Evolutionary conservation across 1,140 invertebrate genomes (phyloP).

Genomic region (Batillaria attramentaria): DNA sequence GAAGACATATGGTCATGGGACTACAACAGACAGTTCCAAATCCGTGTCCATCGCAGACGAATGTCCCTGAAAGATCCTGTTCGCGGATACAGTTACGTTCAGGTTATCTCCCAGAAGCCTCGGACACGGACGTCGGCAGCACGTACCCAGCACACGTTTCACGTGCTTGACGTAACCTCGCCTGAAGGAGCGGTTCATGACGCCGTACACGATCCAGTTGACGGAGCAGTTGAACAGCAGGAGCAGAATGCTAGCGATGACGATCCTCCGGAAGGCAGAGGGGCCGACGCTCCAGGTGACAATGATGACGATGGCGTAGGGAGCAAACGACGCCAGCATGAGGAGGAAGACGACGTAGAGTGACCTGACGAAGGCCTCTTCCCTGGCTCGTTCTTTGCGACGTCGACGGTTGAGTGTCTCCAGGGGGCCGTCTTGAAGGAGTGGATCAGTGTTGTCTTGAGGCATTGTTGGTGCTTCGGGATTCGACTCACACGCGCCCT

Average conservation of each 20-base stretch:
- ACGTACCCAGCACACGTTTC: too few species aligned
- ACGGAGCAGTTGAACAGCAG: conserved; percentile 19
- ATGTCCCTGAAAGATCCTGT: too few species aligned
- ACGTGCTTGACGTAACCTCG: neutral
- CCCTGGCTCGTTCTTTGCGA: neutral
- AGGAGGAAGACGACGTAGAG: conserved; percentile 7
- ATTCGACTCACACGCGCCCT: too few species aligned
- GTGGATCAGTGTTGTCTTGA: too few species aligned
- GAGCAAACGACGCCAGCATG: conserved; percentile 2
- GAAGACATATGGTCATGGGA: too few species aligned
- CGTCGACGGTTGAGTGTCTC: neutral
- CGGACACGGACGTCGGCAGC: too few species aligned
- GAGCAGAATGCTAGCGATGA: conserved; percentile 14
- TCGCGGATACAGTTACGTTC: too few species aligned
- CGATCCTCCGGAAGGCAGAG: neutral
- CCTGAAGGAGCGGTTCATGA: conserved; percentile 19
- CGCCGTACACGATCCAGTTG: conserved; percentile 30
- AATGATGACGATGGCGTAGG: conserved; percentile 17
- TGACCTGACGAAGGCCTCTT: conserved; percentile 11
- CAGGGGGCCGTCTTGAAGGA: too few species aligned
- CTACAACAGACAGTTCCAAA: too few species aligned
- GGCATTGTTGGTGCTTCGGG: too few species aligned
- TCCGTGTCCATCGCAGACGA: too few species aligned
- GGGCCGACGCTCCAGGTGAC: neutral
- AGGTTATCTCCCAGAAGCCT: too few species aligned